Evolutionary conservation across 37 sponge, comb jelly and placozoan species (phyloP).

Genomic region (Diacarnus erythraeanus): DNA sequence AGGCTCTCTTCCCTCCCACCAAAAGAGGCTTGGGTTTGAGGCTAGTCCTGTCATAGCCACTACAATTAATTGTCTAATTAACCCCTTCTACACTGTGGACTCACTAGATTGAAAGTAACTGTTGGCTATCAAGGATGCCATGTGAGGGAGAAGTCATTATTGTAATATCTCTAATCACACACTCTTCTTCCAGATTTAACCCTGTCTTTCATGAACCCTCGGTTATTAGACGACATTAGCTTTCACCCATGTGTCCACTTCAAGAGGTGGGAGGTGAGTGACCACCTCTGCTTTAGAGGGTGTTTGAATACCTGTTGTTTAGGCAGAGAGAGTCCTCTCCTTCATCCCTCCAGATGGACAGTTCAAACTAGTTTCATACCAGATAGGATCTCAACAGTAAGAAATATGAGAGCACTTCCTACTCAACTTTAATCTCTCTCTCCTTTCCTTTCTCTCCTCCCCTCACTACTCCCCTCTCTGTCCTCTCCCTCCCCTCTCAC

Average conservation of each 20-base stretch:
- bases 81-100: no score
- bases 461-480: neutral
- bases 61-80: no score
- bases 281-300: no score
- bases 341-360: constrained; percentile 97
- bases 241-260: constrained; percentile 97
- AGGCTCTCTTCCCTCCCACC: no score
- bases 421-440: neutral
- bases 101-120: constrained; percentile 66
- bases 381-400: constrained; percentile 66
- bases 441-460: neutral
- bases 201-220: constrained; percentile 92
- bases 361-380: constrained; percentile 86
- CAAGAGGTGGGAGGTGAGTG: constrained; percentile 95
- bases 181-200: constrained; percentile 71
- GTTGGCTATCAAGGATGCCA: constrained; percentile 90
- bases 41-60: no score
- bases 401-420: neutral
- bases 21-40: no score
- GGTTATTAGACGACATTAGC: constrained; percentile 95
- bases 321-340: constrained; percentile 90
- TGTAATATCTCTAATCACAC: no score
- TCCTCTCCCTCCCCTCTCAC: neutral
- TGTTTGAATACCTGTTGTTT: no score
- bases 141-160: no score